Percentiles rank a stretch among this genome's conserved stretches.
These are phyloP conservation scores for Thymallus thymallus DNA, from an alignment of 2,113 vertebrate genomes.

Conservation along the genomic window DNA sequence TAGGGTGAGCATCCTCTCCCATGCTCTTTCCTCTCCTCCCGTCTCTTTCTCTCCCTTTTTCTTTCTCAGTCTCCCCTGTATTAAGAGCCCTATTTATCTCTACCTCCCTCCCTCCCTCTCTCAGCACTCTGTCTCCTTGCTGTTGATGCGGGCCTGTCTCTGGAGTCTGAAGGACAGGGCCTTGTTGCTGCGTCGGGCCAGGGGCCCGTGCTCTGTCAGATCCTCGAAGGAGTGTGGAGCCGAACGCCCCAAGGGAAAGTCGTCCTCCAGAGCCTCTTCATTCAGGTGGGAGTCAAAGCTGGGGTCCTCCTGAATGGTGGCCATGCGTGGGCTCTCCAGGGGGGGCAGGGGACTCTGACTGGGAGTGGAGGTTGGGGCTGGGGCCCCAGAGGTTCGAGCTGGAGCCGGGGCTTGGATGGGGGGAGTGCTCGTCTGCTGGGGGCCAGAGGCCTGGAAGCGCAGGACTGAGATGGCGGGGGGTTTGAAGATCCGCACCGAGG, in stretches of 20 bases:
- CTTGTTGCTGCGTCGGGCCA: conserved; percentile 71
- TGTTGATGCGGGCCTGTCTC: conserved; percentile 75
- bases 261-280: conserved; percentile 81
- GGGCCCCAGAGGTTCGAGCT: conserved; percentile 15
- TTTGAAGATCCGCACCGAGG: conserved; percentile 87
- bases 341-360: conserved; percentile 20
- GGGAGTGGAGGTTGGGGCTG: conserved; percentile 29
- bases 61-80: background rate
- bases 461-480: conserved; percentile 61
- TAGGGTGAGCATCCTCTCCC: background rate
- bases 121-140: conserved; percentile 94
- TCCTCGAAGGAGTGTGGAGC: conserved; percentile 89
- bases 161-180: conserved; percentile 73
- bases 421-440: conserved; percentile 51
- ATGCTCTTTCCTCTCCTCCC: background rate
- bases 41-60: background rate
- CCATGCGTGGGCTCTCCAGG: conserved; percentile 72
- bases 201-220: conserved; percentile 76
- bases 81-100: conserved; percentile 39
- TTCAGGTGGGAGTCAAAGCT: conserved; percentile 67
- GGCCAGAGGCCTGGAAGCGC: conserved; percentile 72
- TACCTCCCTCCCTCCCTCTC: background rate
- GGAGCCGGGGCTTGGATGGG: conserved; percentile 10
- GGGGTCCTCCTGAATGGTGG: conserved; percentile 94
- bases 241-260: conserved; percentile 74